Evolutionary conservation across 2,113 vertebrate species (phyloP), one percentile per base, ranked within the genome.

Genomic region (Oncorhynchus masou): DNA sequence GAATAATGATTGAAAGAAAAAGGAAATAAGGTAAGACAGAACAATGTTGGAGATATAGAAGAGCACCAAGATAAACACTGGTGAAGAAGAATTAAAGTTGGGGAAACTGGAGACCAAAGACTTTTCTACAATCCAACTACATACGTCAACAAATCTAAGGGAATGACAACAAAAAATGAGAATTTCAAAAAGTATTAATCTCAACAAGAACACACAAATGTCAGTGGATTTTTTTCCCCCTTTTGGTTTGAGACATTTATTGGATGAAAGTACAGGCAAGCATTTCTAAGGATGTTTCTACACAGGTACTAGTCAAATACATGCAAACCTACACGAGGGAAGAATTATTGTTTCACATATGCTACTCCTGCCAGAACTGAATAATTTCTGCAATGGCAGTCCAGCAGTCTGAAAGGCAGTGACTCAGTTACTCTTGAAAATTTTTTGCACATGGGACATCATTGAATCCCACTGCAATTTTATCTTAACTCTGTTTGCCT

Each of bases 211-310:
- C 79, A 68, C 76, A 84, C 62, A 68, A 45, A 45, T 45, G 39
- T 90, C 81, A 78, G 91, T 91, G 88, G 86, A 91, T 79, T 79
- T 82, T 85, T 71, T 59, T 79, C 81, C 78, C 80, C 84, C 70
- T 54, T 81, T 34, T 34, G 1, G 31, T 82, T 81, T 77, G 77
- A 80, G 80, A 64, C 76, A 74, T 81, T 83, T 39, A 80, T 76
- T 45, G 39, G 39, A 45, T 45, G 8, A 45, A 45, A 11, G 39
- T 45, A 45, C 11, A 73, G 78, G 77, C 81, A 81, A 62, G 22
- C 62, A 75, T 81, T 82, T 24, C 69, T 74, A 80, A 83, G 75
- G 76, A 69, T 80, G 16, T 81, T 82, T 71, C 45, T 80, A 85
- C 84, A 67, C 84, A 72, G 84, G 83, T 88, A 89, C 89, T 87